Evolutionary conservation across 1,140 invertebrate genomes (phyloP).

Genomic region (Papilio dardanus): DNA sequence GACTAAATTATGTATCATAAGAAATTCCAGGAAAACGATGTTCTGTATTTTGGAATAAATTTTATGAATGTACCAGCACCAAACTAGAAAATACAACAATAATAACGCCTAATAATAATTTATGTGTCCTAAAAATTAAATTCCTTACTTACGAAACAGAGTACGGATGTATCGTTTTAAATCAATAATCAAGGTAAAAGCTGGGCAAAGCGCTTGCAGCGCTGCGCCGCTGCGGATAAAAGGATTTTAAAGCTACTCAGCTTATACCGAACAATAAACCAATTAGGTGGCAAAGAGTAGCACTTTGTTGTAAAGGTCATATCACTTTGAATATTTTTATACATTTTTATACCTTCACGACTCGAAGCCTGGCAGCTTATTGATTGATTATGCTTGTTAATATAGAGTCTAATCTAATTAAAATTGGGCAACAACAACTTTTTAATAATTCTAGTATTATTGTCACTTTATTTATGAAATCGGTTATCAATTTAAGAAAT

Average conservation of each 20-base stretch:
- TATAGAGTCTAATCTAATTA: neutral
- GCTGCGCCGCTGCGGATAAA: neutral
- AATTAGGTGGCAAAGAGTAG: constrained; percentile 10
- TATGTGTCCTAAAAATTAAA: too few relatives aligned
- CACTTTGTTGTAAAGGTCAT: neutral
- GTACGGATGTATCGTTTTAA: neutral
- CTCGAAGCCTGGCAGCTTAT: neutral
- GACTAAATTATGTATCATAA: too few relatives aligned
- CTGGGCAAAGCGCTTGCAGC: constrained; percentile 5
- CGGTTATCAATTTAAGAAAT: too few relatives aligned
- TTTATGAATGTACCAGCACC: too few relatives aligned
- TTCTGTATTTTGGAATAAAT: too few relatives aligned
- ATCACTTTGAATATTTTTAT: neutral
- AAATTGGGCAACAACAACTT: too few relatives aligned
- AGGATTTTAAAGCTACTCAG: constrained; percentile 5
- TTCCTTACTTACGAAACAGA: too few relatives aligned
- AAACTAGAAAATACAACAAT: too few relatives aligned
- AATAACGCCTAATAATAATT: too few relatives aligned
- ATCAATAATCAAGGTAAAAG: constrained; percentile 2
- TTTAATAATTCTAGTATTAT: too few relatives aligned
- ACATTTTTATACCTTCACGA: neutral
- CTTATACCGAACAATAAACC: constrained; percentile 14
- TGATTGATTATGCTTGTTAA: neutral
- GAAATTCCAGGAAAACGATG: too few relatives aligned
- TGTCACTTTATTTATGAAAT: too few relatives aligned